Evolutionary conservation across 2,113 vertebrate genomes (phyloP).

Genomic region (Xyliphius kryptos): DNA sequence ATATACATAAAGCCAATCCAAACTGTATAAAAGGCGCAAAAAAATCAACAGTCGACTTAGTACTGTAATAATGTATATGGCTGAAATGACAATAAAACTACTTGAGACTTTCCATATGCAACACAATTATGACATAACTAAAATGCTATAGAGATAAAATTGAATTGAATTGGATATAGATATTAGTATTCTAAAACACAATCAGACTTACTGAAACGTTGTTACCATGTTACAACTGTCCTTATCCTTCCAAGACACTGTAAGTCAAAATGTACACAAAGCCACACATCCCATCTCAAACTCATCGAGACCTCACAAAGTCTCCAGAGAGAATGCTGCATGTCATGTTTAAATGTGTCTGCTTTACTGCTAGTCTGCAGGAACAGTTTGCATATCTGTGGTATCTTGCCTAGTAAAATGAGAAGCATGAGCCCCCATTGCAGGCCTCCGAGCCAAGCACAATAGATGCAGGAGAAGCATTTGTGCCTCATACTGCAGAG

Average conservation of each 20-base stretch:
- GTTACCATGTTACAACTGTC: slow-evolving; percentile 2
- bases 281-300: slow-evolving; percentile 3
- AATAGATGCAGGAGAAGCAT: slow-evolving; percentile 23
- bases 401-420: slow-evolving; percentile 47
- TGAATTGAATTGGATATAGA: too few species aligned
- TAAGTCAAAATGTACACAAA: background rate
- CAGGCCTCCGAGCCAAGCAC: slow-evolving; percentile 31
- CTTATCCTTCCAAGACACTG: slow-evolving; percentile 8
- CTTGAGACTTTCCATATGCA: too few species aligned
- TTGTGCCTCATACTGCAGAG: slow-evolving; percentile 13
- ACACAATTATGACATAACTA: too few species aligned
- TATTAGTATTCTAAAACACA: too few species aligned
- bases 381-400: slow-evolving; percentile 44
- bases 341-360: slow-evolving; percentile 50
- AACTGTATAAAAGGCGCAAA: too few species aligned
- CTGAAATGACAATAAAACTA: too few species aligned
- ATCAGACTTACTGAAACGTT: too few species aligned
- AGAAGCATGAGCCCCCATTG: slow-evolving; percentile 32
- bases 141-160: too few species aligned
- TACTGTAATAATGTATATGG: too few species aligned
- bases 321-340: slow-evolving; percentile 23
- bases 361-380: slow-evolving; percentile 44
- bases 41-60: too few species aligned
- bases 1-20: too few species aligned
- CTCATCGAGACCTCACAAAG: slow-evolving; percentile 7